Evolutionary conservation across 2,797 vertebrate species (phyloP).

Genomic region (Muscicapa striata): DNA sequence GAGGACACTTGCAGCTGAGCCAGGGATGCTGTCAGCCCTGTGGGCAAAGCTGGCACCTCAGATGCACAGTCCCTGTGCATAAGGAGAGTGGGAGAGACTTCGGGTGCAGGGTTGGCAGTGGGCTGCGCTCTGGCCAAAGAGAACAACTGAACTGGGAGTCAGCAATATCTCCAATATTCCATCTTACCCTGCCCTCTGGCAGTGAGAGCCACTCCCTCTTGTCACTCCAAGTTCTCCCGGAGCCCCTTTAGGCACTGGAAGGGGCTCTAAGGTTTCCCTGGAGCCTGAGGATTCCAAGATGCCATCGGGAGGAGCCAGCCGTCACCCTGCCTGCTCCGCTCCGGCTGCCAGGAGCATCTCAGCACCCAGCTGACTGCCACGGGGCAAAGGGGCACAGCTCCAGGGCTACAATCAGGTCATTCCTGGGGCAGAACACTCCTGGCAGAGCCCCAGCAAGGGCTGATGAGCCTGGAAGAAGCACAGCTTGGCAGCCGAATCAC

Average conservation of each 20-base stretch:
- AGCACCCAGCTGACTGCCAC: background rate
- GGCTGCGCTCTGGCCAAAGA: background rate
- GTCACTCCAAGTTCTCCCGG: background rate
- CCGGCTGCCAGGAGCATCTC: background rate
- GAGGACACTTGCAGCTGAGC: background rate
- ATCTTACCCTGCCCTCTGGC: background rate
- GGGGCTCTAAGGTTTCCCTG: background rate
- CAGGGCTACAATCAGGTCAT: background rate
- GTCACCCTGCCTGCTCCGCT: background rate
- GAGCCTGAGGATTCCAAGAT: background rate
- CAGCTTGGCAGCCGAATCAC: background rate
- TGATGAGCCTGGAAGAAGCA: background rate
- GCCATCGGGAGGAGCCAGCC: background rate
- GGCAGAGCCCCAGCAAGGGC: background rate
- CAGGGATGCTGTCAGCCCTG: background rate
- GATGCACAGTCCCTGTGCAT: background rate
- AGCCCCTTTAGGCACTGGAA: background rate
- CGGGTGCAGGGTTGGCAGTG: background rate
- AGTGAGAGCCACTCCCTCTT: background rate
- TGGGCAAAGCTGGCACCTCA: background rate
- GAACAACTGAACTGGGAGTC: background rate
- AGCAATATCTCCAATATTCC: background rate
- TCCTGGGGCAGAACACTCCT: background rate
- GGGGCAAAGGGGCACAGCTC: rapidly evolving
- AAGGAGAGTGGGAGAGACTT: background rate